A percentile compares a stretch with the other conserved stretches of the same genome.
These are phyloP conservation scores for Phainopepla nitens DNA, from an alignment of 2,113 vertebrate genomes.

Conservation along the genomic window DNA sequence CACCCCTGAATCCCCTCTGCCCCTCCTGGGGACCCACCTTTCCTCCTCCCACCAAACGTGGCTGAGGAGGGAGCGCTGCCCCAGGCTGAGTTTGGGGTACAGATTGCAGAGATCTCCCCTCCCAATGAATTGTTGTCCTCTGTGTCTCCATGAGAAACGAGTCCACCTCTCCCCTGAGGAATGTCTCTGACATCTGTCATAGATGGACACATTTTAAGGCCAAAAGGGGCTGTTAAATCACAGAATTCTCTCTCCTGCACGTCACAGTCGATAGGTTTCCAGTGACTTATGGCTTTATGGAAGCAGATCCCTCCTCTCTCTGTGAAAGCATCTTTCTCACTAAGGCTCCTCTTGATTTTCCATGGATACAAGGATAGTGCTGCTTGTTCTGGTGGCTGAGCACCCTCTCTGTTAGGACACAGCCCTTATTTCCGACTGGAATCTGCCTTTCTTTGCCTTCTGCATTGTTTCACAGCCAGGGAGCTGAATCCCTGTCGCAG, in stretches of 20 bases:
- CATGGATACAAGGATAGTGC: not conserved
- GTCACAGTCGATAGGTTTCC: not conserved
- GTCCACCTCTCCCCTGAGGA: not conserved
- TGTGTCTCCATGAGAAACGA: fast-evolving
- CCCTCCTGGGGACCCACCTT: not conserved
- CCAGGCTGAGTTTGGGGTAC: not conserved
- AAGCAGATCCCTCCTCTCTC: not conserved
- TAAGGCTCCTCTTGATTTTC: not conserved
- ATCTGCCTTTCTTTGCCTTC: not conserved
- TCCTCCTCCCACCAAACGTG: fast-evolving
- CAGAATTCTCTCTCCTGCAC: not conserved
- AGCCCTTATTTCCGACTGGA: not conserved
- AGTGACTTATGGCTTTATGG: not conserved
- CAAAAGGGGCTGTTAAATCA: not conserved
- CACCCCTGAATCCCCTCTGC: not conserved
- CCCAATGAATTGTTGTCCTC: not conserved
- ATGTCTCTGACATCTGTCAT: not conserved
- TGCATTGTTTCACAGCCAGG: not conserved
- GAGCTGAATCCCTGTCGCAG: not conserved
- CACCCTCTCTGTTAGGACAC: not conserved
- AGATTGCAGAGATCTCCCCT: not conserved
- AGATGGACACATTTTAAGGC: not conserved
- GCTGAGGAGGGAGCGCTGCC: not conserved
- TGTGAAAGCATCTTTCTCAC: not conserved
- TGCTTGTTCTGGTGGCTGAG: not conserved